These are phyloP conservation scores for Patella ulyssiponensis DNA, from an alignment of 2,888 invertebrate species.

Conservation along the genomic window DNA sequence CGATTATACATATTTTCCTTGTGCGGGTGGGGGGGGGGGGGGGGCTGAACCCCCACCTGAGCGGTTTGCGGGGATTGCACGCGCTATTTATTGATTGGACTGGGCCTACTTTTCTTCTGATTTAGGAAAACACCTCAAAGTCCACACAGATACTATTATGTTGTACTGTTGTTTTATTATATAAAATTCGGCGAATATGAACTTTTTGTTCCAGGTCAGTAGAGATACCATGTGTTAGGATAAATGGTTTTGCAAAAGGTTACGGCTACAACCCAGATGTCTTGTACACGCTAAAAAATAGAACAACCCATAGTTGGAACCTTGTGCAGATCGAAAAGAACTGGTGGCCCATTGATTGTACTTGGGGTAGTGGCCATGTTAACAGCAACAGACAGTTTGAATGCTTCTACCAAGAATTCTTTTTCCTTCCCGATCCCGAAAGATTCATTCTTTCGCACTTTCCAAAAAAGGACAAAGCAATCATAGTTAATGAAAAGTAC, in stretches of 20 bases:
- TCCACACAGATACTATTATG: no score
- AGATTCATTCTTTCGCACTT: constrained; percentile 50
- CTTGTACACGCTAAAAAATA: constrained; percentile 28
- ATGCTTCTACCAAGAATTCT: constrained; percentile 49
- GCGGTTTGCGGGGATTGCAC: no score
- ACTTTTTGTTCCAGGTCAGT: constrained; percentile 33
- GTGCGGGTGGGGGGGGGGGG: no score
- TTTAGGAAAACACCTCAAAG: no score
- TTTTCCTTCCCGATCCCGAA: constrained; percentile 58
- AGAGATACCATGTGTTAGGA: constrained; percentile 39
- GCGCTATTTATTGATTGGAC: no score
- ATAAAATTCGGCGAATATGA: no score
- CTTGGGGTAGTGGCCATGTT: constrained; percentile 43
- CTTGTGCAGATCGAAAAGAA: constrained; percentile 44
- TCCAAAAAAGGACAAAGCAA: constrained; percentile 46
- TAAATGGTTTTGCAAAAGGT: constrained; percentile 44
- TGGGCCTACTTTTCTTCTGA: no score
- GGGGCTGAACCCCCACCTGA: no score
- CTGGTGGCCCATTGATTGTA: constrained; percentile 49
- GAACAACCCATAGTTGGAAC: constrained; percentile 48
- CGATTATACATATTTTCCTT: no score
- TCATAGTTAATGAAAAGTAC: constrained; percentile 40
- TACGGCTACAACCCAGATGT: constrained; percentile 42
- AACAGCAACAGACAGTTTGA: constrained; percentile 22
- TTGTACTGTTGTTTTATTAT: no score